phyloP scores from a whole-genome alignment of 2,113 vertebrate genomes.

The Noturus placidus region DNA sequence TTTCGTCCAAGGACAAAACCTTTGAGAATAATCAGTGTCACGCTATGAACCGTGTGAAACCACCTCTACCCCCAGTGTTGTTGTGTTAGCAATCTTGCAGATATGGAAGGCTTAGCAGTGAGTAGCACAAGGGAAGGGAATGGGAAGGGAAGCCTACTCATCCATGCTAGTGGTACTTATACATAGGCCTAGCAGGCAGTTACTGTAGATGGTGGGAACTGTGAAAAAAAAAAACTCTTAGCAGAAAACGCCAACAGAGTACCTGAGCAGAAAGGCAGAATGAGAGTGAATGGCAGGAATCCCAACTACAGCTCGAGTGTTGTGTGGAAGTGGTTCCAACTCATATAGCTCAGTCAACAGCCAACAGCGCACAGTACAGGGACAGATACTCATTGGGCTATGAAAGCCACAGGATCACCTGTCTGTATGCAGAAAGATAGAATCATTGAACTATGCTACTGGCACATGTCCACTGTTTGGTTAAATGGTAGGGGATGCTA shows the following conservation, averaged over 20 bases:
- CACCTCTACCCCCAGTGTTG: not conserved
- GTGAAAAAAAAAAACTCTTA: not conserved
- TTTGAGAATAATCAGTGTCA: no score
- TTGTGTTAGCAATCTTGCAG: not conserved
- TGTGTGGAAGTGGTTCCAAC: not conserved
- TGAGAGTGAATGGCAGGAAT: not conserved
- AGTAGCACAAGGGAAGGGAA: not conserved
- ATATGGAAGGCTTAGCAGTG: not conserved
- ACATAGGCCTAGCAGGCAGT: not conserved
- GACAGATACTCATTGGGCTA: not conserved
- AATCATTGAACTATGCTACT: not conserved
- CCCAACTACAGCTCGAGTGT: not conserved
- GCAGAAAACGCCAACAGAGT: not conserved
- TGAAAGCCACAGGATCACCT: not conserved
- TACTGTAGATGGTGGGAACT: not conserved
- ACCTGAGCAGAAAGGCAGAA: not conserved
- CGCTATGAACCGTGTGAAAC: not conserved
- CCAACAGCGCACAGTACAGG: not conserved
- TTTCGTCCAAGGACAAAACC: no score
- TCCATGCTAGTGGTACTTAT: not conserved
- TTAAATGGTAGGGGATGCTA: not conserved
- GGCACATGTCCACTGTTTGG: not conserved
- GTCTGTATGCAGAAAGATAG: not conserved
- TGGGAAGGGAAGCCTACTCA: not conserved
- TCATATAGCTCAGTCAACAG: not conserved